These are phyloP conservation scores for Pogonophryne albipinna DNA, from an alignment of 2,797 vertebrate genomes.

Conservation along the genomic window DNA sequence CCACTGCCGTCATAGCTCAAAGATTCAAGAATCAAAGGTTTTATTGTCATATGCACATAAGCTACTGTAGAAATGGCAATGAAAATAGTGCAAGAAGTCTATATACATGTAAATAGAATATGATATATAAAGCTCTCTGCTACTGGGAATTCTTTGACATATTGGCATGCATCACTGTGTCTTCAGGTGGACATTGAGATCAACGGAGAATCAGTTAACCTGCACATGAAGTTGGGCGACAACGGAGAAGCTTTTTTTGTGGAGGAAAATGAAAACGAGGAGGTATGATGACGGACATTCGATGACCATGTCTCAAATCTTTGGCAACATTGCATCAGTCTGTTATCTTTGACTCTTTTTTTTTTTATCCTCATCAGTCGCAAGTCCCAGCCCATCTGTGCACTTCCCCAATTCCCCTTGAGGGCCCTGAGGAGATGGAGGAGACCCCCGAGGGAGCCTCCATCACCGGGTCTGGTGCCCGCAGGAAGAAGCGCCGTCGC, in stretches of 20 bases:
- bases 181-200: conserved; percentile 96
- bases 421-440: conserved; percentile 58
- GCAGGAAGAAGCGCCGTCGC: conserved; percentile 83
- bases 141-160: background rate
- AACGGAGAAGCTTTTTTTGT: conserved; percentile 98
- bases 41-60: no score
- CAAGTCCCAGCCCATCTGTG: conserved; percentile 86
- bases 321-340: background rate
- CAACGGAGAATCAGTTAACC: conserved; percentile 91
- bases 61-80: no score
- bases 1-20: no score
- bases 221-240: conserved; percentile 97
- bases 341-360: background rate
- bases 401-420: conserved; percentile 88
- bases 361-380: conserved; percentile 50
- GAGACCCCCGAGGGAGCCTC: conserved; percentile 36
- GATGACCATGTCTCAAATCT: background rate
- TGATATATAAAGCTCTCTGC: no score
- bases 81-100: no score
- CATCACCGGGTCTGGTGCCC: conserved; percentile 19
- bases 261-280: conserved; percentile 86
- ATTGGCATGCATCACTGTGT: background rate
- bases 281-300: conserved; percentile 62
- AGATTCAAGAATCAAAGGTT: no score
- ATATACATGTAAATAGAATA: no score